Evolutionary conservation across 2,113 vertebrate species (phyloP), one percentile per base, ranked within the genome.

Genomic region (Mus pahari): DNA sequence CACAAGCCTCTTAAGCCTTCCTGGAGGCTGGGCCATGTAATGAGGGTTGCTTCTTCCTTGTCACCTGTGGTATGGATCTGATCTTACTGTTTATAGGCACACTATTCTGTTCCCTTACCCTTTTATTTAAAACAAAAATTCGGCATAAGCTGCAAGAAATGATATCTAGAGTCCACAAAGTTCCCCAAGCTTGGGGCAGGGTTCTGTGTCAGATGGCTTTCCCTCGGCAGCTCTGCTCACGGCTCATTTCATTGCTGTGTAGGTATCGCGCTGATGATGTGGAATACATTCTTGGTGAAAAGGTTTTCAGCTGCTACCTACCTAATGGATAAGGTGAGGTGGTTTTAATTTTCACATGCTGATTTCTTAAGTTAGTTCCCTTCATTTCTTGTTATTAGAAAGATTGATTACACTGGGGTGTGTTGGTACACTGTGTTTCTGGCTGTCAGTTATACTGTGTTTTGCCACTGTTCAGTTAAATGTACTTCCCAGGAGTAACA

Each of bases 181-280:
- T 33, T 78, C 39, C 36, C 42, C 39, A 78, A 73, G 19, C 7
- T 74, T 73, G 7, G 55, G 77, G 79, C 79, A 19, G 45, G 68
- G 42, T 39, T 12, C 1, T 26, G 39, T 73, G 31, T 64, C 48
- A 68, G 31, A 22, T 70, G 42, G 33, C 68, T 19, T 5, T 9
- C 39, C 66, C 26, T 2, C 36, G 20, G 17, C 8, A 28, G 11
- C 11, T 31, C n/a, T 50, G 0, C 19, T 83, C 7, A 75, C 14
- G 1, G 66, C 13, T 39, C 71, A 16, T 39, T 64, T 39, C 75
- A 20, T 42, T 39, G 28, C 66, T 84, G 81, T 96, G 1, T 93
- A 99, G 99, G 99, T 60, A 99, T 99, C 2, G 98, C 98, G 0
- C 94, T 99, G 66, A 99, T 99, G 99, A 99, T 99, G 99, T 99